Evolutionary conservation across 2,113 vertebrate species (phyloP), one percentile per base, ranked within the genome.

Genomic region (Platichthys flesus): DNA sequence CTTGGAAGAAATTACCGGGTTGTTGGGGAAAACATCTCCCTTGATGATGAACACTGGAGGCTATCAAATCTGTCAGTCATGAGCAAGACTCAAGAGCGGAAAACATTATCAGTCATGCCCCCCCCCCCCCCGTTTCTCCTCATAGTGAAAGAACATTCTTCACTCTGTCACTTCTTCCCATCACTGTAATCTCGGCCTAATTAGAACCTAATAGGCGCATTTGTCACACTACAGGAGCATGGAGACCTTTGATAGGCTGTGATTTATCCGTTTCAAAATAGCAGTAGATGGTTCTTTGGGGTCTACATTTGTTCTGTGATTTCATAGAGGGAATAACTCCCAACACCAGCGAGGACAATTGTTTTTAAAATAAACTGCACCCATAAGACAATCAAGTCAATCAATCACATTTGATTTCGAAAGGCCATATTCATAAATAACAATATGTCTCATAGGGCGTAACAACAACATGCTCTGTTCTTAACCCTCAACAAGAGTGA

Each of bases 171-270:
- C 71, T 77, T 67, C 64, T 61, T 85, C 82, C 81, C 84, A 81
- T 91, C 85, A 85, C 79, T 76, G 81, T 84, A 86, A 91, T 92
- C 76, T 91, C 42, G 55, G 66, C 69, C 79, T 91, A 91, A 92
- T 94, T 91, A 86, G 76, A 45, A 56, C 10, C 78, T 91, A 91
- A 92, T 87, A 80, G 85, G 70, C 72, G 77, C 57, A 92, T 94
- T 92, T 91, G 85, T 94, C 85, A 89, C 89, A 86, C 83, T 76
- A 71, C 55, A 69, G 63, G 35, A 77, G 76, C 78, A 74, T 21
- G 49, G 64, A 82, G 78, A 71, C 82, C 55, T 71, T 45, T 62
- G 85, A 88, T 84, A 72, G 71, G 82, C 40, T 62, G 65, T 71
- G 76, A 87, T 85, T 72, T 83, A 87, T 85, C 81, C 54, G 23